phyloP scores from a whole-genome alignment of 2,888 invertebrate genomes.

The Chrysodeixis includens region DNA sequence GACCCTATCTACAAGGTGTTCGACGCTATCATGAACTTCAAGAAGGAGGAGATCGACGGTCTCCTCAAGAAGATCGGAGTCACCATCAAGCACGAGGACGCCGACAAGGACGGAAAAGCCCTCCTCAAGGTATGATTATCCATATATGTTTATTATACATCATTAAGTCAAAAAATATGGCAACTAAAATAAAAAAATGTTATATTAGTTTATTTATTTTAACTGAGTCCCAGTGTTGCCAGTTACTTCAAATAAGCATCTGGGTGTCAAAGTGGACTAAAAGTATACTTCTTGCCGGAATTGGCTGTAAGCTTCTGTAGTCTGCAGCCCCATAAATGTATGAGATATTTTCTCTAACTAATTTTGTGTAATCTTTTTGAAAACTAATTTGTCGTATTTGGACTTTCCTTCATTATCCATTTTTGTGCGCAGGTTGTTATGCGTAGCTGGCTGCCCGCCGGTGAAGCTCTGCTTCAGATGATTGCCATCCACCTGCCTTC shows the following conservation, averaged over 20 bases:
- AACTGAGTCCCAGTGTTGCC: conserved; percentile 83
- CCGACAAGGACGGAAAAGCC: conserved; percentile 98
- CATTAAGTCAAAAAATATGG: no score
- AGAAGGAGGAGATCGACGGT: conserved; percentile 97
- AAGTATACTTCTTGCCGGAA: conserved; percentile 80
- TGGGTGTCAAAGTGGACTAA: conserved; percentile 88
- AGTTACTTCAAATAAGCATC: conserved; percentile 78
- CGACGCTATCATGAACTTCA: conserved; percentile 95
- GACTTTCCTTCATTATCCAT: background rate
- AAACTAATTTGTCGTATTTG: background rate
- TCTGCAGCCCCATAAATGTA: conserved; percentile 79
- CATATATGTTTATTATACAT: background rate
- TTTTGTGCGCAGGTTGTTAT: conserved; percentile 93
- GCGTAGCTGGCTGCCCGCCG: conserved; percentile 99
- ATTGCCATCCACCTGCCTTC: conserved; percentile 99
- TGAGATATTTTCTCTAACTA: no score
- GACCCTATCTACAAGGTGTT: conserved; percentile 99
- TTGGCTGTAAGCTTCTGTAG: conserved; percentile 75
- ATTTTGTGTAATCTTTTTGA: no score
- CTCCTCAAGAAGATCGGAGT: conserved; percentile 97
- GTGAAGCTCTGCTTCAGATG: conserved; percentile 99
- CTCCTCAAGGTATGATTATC: conserved; percentile 95
- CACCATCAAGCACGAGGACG: conserved; percentile 97
- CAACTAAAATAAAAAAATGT: no score
- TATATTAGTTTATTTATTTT: background rate